Percentiles rank a stretch among this genome's conserved stretches.
Evolutionary conservation across 2,888 invertebrate species (phyloP).

Genomic region (Drosophila macrospina): DNA sequence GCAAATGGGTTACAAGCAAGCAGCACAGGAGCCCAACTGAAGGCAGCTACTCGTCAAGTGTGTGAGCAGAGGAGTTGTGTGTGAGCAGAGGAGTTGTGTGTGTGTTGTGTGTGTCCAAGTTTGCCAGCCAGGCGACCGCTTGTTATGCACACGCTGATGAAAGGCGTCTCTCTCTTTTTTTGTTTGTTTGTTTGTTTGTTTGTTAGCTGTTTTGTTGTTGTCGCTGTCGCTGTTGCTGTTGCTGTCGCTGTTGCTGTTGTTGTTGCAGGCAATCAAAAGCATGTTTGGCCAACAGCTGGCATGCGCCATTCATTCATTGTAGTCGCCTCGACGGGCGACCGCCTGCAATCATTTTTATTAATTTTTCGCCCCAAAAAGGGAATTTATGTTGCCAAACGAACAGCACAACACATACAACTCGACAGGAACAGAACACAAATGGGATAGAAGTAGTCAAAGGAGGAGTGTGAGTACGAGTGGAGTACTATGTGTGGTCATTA

Average conservation of each 20-base stretch:
- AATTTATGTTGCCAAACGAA: conserved; percentile 65
- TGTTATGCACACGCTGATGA: conserved; percentile 76
- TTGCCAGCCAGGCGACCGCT: conserved; percentile 55
- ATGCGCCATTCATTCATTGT: conserved; percentile 79
- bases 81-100: conserved; percentile 11
- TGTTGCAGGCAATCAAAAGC: conserved; percentile 75
- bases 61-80: conserved; percentile 8
- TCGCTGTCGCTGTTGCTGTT: background rate
- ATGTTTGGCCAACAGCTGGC: conserved; percentile 79
- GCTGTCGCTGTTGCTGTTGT: conserved; percentile 23
- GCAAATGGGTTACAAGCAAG: conserved; percentile 65
- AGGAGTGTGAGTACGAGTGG: background rate
- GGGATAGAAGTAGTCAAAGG: conserved; percentile 5
- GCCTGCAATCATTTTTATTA: conserved; percentile 78
- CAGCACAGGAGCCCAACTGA: conserved; percentile 19
- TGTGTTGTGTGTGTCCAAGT: conserved; percentile 51
- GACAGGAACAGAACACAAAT: conserved; percentile 5
- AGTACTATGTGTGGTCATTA: conserved; percentile 54
- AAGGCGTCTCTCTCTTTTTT: conserved; percentile 47
- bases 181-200: no score
- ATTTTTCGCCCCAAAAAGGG: conserved; percentile 75
- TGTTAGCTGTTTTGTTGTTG: conserved; percentile 6
- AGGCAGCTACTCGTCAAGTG: conserved; percentile 43
- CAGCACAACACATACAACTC: conserved; percentile 17
- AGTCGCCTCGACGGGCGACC: conserved; percentile 46